Base-by-base conservation (phyloP, 2,888 invertebrate genomes). In the Acanthosepion esculentum region DNA sequence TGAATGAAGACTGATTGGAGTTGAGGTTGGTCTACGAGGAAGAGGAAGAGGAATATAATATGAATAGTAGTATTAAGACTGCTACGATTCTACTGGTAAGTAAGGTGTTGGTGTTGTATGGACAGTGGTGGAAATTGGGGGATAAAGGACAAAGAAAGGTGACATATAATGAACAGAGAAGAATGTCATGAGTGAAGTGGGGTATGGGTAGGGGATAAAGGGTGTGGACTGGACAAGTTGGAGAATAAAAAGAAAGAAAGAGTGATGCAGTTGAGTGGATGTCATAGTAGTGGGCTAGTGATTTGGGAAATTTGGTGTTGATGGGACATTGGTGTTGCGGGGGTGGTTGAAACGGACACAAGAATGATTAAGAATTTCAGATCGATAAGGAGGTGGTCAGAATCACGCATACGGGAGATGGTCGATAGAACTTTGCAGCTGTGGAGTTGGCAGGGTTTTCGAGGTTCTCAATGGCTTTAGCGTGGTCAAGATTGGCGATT, bases 351-450 rank as follows among this genome's bases (percentile, higher is more conserved):
- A 33, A n/a, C 15, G 78, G 78, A 78, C 78, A 78, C n/a, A n/a
- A 15, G 78, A 78, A 78, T 78, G 78, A 78, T 78, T 78, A 78
- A 78, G 78, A 78, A n/a, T 78, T 33, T 78, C 15, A 78, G 78
- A 78, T 78, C 78, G 78, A 78, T 78, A 78, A 78, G 78, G 78
- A 78, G 78, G 15, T 78, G 78, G 33, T n/a, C 78, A 33, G 33
- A 78, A 78, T n/a, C 78, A 33, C 78, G 78, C n/a, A 78, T n/a
- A 78, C n/a, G 78, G 78, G 78, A 78, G 78, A 78, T 33, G n/a
- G 78, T 78, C 78, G 78, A 78, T 78, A 78, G 78, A 33, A 78
- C 5, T 4, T 59, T 59, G 26, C 23, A 59, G 59, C 23, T 23
- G 59, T 59, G 23, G 59, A 7, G n/a, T 78, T 12, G n/a, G 78